phyloP scores from a whole-genome alignment of 1,140 invertebrate species.

The Berghia stephanieae region DNA sequence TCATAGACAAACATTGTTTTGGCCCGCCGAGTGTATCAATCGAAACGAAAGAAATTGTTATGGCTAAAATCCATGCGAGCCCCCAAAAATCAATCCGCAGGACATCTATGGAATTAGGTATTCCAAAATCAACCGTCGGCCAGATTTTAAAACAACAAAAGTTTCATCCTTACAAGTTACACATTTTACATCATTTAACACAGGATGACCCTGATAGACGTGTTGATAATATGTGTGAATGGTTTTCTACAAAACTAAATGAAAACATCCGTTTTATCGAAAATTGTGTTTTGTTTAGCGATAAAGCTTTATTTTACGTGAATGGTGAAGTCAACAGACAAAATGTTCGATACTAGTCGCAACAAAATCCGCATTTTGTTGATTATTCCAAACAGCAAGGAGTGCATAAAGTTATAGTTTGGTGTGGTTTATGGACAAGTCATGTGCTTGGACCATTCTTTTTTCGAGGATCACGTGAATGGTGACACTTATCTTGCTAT shows the following conservation, averaged over 20 bases:
- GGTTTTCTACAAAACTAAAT: background rate
- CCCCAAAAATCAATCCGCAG: background rate
- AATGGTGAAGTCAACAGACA: conserved; percentile 17
- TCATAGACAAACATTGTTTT: background rate
- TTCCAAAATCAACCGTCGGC: too few species aligned
- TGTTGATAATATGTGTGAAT: conserved; percentile 6
- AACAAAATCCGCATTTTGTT: background rate
- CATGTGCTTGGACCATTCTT: conserved; percentile 9
- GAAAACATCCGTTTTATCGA: background rate
- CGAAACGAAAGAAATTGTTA: conserved; percentile 7
- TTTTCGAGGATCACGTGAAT: background rate
- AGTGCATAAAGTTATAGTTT: conserved; percentile 6
- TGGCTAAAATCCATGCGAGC: background rate
- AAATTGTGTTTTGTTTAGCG: background rate
- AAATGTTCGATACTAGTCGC: conserved; percentile 16
- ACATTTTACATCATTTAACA: conserved; percentile 15
- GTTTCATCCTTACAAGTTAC: background rate
- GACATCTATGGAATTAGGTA: too few species aligned
- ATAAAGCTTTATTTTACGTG: conserved; percentile 2
- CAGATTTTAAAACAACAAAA: background rate
- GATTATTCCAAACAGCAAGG: conserved; percentile 12
- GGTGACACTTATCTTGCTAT: conserved; percentile 4
- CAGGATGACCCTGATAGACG: conserved; percentile 19
- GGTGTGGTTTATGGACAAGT: conserved; percentile 15
- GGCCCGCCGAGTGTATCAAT: background rate